phyloP scores from a whole-genome alignment of 2,797 vertebrate genomes.

The Bucorvus abyssinicus region DNA sequence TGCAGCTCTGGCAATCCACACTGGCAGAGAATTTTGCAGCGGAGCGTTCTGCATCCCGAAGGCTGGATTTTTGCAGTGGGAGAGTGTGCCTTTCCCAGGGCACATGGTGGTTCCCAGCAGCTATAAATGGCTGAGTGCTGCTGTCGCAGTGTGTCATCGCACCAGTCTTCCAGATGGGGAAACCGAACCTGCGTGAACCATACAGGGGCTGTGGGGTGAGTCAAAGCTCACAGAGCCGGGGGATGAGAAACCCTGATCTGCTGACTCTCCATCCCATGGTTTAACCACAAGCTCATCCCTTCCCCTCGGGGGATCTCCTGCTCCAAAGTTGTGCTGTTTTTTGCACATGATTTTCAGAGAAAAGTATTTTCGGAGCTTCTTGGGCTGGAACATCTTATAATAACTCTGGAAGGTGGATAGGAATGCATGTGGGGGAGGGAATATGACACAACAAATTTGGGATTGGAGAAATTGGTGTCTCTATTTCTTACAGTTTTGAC shows the following conservation, averaged over 20 bases:
- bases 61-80: neutral
- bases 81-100: neutral
- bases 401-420: accelerated
- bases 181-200: neutral
- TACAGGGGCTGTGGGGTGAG: neutral
- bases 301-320: neutral
- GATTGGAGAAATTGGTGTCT: neutral
- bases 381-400: neutral
- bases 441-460: neutral
- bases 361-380: neutral
- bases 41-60: neutral
- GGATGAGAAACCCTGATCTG: neutral
- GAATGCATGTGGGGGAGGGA: neutral
- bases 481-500: neutral
- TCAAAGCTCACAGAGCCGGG: neutral
- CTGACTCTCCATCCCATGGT: neutral
- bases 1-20: neutral
- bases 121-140: neutral
- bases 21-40: neutral
- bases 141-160: neutral
- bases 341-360: neutral
- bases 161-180: neutral
- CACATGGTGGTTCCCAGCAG: neutral
- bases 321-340: neutral
- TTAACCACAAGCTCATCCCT: neutral